Evolutionary conservation across 2,113 vertebrate genomes (phyloP).

Genomic region (Haplotaxodon microlepis): DNA sequence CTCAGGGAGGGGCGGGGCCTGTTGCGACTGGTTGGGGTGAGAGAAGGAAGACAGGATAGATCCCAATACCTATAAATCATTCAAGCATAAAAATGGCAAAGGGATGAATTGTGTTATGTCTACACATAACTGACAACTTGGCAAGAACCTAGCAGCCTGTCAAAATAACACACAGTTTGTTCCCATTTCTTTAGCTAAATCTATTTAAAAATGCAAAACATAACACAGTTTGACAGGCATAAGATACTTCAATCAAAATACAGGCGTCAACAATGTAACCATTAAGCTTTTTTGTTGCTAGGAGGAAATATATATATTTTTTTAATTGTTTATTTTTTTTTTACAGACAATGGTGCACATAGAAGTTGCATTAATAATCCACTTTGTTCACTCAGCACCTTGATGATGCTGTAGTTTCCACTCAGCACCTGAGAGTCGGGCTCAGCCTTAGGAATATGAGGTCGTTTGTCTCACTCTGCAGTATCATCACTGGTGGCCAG

Average conservation of each 20-base stretch:
- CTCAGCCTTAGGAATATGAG: neutral
- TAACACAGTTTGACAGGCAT: neutral
- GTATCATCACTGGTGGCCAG: slow-evolving; percentile 15
- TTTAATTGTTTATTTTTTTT: neutral
- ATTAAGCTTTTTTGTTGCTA: neutral
- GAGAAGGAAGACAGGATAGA: neutral
- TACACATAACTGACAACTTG: neutral
- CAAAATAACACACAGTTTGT: neutral
- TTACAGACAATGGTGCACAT: too few species aligned
- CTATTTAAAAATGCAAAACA: neutral
- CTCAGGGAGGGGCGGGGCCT: neutral
- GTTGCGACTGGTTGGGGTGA: rapidly evolving
- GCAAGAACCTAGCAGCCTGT: neutral
- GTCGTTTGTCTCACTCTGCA: slow-evolving; percentile 43
- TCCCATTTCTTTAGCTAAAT: neutral
- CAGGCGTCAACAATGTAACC: rapidly evolving
- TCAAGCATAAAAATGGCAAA: neutral
- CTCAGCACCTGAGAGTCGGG: neutral
- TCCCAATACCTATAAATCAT: neutral
- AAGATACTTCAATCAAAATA: neutral
- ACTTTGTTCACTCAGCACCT: neutral
- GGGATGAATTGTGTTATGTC: neutral
- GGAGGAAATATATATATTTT: neutral
- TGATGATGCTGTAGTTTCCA: slow-evolving; percentile 2
- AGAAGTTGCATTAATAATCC: neutral